Conservation (phyloP, 2,113 vertebrate genomes). For the Aspidoscelis tigris region DNA sequence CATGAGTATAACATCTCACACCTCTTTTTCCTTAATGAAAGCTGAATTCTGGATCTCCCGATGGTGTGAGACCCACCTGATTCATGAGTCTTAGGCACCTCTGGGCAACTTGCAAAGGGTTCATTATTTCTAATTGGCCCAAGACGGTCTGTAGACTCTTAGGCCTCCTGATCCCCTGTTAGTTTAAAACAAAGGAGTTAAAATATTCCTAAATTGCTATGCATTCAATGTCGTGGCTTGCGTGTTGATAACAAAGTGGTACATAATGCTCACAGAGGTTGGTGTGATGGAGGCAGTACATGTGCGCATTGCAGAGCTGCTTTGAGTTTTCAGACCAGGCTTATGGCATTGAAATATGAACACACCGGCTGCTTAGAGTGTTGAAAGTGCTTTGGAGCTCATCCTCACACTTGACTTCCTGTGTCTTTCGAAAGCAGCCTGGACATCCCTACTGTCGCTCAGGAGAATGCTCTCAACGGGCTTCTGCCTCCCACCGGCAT, state of each 20-base stretch:
- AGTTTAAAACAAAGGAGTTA: neutral
- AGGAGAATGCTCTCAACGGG: slow-evolving; percentile 70
- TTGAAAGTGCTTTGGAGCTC: slow-evolving; percentile 12
- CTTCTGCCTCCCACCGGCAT: slow-evolving; percentile 78
- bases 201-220: neutral
- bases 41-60: too few species aligned
- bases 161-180: neutral
- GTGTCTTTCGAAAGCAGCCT: slow-evolving; percentile 73
- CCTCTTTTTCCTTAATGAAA: too few species aligned
- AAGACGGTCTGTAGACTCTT: neutral
- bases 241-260: neutral
- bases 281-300: neutral
- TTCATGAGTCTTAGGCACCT: too few species aligned
- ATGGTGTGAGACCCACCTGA: too few species aligned
- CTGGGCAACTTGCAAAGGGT: too few species aligned
- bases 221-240: too few species aligned
- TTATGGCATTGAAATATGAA: neutral
- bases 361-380: neutral
- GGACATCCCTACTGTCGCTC: slow-evolving; percentile 80
- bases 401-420: slow-evolving; percentile 35
- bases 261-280: neutral
- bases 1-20: too few species aligned
- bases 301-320: neutral
- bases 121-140: neutral
- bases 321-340: neutral